A percentile compares a stretch with the other conserved stretches of the same genome.
These are phyloP conservation scores for Agapornis canus DNA, from an alignment of 2,797 vertebrate genomes.

Conservation along the genomic window DNA sequence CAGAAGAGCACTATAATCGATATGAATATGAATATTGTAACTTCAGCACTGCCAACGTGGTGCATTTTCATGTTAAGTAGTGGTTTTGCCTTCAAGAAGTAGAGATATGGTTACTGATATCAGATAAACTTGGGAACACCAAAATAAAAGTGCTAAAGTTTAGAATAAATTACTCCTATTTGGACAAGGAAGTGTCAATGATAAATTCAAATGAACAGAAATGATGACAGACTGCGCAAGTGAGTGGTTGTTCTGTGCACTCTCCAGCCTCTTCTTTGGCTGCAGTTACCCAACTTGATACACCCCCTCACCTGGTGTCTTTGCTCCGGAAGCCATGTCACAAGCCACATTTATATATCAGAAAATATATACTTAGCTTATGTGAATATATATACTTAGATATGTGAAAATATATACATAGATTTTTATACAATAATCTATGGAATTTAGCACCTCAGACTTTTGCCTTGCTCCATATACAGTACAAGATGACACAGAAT, in stretches of 20 bases:
- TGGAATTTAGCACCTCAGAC: not conserved
- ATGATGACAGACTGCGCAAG: accelerated
- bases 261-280: not conserved
- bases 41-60: not conserved
- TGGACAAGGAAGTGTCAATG: not conserved
- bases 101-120: not conserved
- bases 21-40: not conserved
- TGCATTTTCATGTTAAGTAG: not conserved
- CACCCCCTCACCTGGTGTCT: accelerated
- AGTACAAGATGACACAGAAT: not conserved
- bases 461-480: not conserved
- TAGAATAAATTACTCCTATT: not conserved
- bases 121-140: not conserved
- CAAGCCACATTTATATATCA: not conserved
- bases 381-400: no score
- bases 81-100: not conserved
- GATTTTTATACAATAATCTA: not conserved
- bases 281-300: accelerated
- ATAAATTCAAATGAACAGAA: not conserved
- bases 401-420: no score
- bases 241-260: not conserved
- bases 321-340: not conserved
- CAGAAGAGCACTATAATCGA: not conserved
- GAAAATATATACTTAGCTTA: not conserved
- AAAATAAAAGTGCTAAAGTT: not conserved